Conservation (phyloP, 2,888 invertebrate species). For the Xanthia icteritia region DNA sequence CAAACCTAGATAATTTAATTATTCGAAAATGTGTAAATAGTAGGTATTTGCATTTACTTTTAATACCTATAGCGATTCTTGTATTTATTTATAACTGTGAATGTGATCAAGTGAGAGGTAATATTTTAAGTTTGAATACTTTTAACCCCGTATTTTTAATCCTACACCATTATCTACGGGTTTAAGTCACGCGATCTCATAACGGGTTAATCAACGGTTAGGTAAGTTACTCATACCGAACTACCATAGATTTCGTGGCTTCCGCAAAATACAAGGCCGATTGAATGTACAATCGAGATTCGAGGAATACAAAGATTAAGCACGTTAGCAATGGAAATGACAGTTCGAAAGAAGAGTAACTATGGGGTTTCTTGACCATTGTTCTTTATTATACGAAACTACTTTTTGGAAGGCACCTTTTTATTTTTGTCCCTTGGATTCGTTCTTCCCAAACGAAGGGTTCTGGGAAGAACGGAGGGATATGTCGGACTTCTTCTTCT, state of each 20-base stretch:
- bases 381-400: background rate
- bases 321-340: background rate
- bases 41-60: background rate
- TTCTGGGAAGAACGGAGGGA: no score
- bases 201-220: conserved; percentile 59
- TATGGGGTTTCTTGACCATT: background rate
- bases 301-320: background rate
- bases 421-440: no score
- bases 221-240: conserved; percentile 35
- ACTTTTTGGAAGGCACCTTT: background rate
- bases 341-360: background rate
- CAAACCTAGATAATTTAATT: no score
- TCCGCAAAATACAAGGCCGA: conserved; percentile 21
- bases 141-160: conserved; percentile 34
- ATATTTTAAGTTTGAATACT: conserved; percentile 25
- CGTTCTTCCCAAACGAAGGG: no score
- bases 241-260: conserved; percentile 35
- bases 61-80: background rate
- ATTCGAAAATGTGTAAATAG: background rate
- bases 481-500: no score
- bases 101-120: conserved; percentile 18
- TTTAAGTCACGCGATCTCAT: conserved; percentile 55
- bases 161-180: conserved; percentile 38
- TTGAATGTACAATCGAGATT: conserved; percentile 9
- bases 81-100: conserved; percentile 1